Percentiles rank a stretch among this genome's conserved stretches.
These are phyloP conservation scores for Crocodylus rhombifer DNA, from an alignment of 2,797 vertebrate species.

Conservation along the genomic window DNA sequence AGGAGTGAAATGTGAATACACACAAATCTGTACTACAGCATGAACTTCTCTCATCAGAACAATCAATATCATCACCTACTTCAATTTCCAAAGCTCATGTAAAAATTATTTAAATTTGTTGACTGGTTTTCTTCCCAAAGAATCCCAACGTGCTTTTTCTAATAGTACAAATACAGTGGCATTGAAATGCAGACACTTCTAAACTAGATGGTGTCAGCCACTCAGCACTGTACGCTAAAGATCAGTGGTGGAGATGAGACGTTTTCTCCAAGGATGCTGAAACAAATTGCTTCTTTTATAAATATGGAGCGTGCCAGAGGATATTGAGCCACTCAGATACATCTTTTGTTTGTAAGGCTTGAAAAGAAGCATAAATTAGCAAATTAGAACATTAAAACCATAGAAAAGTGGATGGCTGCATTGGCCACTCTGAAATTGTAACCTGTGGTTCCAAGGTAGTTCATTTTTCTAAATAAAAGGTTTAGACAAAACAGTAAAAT, in stretches of 20 bases:
- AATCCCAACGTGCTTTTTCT: not conserved
- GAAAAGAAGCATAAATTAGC: not conserved
- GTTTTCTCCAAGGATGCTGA: not conserved
- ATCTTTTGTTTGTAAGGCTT: not conserved
- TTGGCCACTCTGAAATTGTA: not conserved
- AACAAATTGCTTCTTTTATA: not conserved
- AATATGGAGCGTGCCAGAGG: not conserved
- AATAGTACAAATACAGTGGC: not conserved
- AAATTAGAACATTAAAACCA: not conserved
- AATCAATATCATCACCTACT: not conserved
- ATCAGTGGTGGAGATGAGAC: rapidly evolving
- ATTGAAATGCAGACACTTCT: not conserved
- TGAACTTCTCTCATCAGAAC: not conserved
- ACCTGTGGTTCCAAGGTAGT: not conserved
- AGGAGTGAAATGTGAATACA: not conserved
- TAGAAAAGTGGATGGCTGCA: not conserved
- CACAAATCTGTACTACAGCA: not conserved
- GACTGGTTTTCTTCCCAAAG: not conserved
- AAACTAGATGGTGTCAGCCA: not conserved
- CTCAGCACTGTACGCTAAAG: not conserved
- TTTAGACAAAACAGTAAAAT: not conserved
- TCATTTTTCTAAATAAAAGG: rapidly evolving
- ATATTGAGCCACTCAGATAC: not conserved
- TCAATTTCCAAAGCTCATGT: not conserved
- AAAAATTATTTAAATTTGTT: not conserved